phyloP scores from a whole-genome alignment of 2,113 vertebrate species.

The Gymnobelideus leadbeateri region DNA sequence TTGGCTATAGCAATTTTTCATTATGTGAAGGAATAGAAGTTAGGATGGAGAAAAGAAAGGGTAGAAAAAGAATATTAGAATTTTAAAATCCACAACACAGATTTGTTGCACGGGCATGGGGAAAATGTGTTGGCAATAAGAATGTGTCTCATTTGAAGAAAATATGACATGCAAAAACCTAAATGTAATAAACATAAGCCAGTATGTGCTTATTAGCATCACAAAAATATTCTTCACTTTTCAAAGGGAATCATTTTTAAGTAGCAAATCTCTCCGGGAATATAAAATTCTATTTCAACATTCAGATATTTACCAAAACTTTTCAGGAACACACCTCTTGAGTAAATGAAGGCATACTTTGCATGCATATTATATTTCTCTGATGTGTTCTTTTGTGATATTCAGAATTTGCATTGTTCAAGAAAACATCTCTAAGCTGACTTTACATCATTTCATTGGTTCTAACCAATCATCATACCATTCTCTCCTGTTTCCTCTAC shows the following conservation, averaged over 20 bases:
- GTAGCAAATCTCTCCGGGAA: slow-evolving; percentile 4
- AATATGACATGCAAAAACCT: background rate
- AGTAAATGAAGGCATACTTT: background rate
- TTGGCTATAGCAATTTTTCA: background rate
- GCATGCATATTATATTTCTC: background rate
- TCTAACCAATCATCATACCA: slow-evolving; percentile 4
- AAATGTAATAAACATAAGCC: background rate
- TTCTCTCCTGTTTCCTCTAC: background rate
- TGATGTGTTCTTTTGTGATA: background rate
- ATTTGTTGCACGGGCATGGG: background rate
- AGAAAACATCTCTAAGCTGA: slow-evolving; percentile 25
- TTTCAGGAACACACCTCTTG: background rate
- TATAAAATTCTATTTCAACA: background rate
- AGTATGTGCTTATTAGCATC: background rate
- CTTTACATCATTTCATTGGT: background rate
- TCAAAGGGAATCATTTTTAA: slow-evolving; percentile 3
- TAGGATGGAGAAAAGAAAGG: background rate
- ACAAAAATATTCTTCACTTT: background rate
- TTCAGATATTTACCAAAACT: background rate
- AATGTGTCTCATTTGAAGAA: background rate
- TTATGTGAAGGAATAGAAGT: background rate
- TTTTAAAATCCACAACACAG: background rate
- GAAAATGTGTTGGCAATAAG: background rate
- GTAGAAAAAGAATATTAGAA: background rate
- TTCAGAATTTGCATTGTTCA: background rate